Evolutionary conservation across 2,113 vertebrate genomes (phyloP), one percentile per base, ranked within the genome.

Genomic region (Seriola quinqueradiata): DNA sequence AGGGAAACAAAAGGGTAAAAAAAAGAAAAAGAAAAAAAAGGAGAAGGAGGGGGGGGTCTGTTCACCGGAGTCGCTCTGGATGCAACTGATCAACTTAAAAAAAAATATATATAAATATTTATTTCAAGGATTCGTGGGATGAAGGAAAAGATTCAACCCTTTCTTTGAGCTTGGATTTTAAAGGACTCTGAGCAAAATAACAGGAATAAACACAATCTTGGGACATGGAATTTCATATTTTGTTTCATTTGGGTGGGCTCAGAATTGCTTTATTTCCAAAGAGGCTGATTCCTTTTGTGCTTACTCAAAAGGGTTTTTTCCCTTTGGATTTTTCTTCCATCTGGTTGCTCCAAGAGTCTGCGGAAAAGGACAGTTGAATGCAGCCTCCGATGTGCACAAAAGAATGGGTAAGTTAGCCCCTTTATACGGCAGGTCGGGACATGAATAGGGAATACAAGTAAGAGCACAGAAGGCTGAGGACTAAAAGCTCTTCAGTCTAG

Each of bases 341-440:
- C 96, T 98, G 96, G 96, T 95, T 89, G 95, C 93, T 95, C 96
- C 95, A 96, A 95, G 96, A 97, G 96, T 97, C 95, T 94, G 90
- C 87, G 71, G 92, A 94, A 95, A 96, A 97, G 95, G 96, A 98
- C 95, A 97, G 97, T 98, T 99, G 98, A 99, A 99, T 99, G 97
- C 97, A 97, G 97, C 95, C 97, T 96, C 96, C 96, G 97, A 99
- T 97, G 98, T 99, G 93, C 97, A 97, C 97, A 97, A 98, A 98
- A 99, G 98, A 98, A 99, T 99, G 98, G 98, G 98, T 99, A 98
- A 99, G 98, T 99, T 96, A 89, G 90, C 89, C 91, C 84, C 81
- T 96, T 98, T 96, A 92, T 96, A 89, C 84, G 80, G 79, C 77
- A 83, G 88, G 88, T 92, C 87, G 93, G 88, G 83, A 89, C 89